Percentiles rank a stretch among this genome's conserved stretches.
phyloP scores from a whole-genome alignment of 1,140 invertebrate genomes.

The Microvelia longipes region DNA sequence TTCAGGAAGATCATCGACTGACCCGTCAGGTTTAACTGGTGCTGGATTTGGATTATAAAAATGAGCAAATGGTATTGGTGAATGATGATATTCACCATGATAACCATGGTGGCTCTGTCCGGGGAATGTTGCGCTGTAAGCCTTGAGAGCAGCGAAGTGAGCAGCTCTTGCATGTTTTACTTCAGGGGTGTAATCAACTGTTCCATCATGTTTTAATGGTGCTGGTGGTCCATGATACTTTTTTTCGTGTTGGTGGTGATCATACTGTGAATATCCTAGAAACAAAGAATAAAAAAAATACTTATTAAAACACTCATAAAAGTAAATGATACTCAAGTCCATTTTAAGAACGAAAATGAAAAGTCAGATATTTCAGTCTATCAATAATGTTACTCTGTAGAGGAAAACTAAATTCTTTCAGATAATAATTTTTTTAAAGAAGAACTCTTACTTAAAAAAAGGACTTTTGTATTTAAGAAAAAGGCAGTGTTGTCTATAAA shows the following conservation, averaged over 20 bases:
- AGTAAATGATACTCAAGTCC: no score
- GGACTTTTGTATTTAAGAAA: no score
- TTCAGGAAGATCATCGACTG: conserved; percentile 35
- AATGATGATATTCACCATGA: not conserved
- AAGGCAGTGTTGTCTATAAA: no score
- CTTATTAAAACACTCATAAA: not conserved
- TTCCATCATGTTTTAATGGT: conserved; percentile 26
- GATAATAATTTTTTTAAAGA: no score
- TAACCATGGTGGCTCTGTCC: not conserved
- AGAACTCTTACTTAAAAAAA: no score
- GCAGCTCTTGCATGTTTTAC: conserved; percentile 42
- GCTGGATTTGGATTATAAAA: not conserved
- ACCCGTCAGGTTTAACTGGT: conserved; percentile 4
- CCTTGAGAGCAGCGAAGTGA: conserved; percentile 34
- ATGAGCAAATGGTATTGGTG: not conserved
- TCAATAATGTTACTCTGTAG: no score
- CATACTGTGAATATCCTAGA: conserved; percentile 3
- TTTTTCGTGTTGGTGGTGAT: conserved; percentile 1
- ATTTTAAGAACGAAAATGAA: no score
- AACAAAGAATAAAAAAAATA: not conserved
- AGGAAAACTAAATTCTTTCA: no score
- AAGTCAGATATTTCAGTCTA: no score
- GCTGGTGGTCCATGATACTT: not conserved
- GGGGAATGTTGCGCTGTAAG: conserved; percentile 23
- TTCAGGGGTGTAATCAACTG: conserved; percentile 30